These are phyloP conservation scores for Orientallactaga sibirica DNA, from an alignment of 2,797 vertebrate species.

Conservation along the genomic window DNA sequence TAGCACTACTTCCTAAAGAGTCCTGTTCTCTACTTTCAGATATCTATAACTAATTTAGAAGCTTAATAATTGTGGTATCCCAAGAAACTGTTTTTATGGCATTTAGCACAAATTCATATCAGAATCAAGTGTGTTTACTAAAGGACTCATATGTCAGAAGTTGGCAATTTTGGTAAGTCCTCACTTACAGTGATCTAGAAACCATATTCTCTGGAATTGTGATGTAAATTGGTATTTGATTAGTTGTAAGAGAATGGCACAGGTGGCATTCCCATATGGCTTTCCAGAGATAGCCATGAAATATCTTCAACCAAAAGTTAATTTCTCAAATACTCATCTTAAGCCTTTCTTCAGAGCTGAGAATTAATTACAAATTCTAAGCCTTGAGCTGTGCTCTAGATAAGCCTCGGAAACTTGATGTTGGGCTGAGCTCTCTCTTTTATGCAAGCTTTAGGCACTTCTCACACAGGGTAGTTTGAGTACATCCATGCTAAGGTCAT, in stretches of 20 bases:
- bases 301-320: not conserved
- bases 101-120: slow-evolving; percentile 29
- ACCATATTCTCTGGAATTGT: not conserved
- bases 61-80: not conserved
- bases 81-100: not conserved
- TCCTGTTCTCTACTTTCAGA: not conserved
- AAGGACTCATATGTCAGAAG: not conserved
- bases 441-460: not conserved
- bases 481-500: not conserved
- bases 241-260: not conserved
- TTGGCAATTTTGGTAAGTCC: not conserved
- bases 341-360: not conserved
- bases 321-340: not conserved
- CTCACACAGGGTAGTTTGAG: not conserved
- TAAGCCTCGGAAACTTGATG: not conserved
- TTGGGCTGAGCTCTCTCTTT: not conserved
- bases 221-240: not conserved
- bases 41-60: not conserved
- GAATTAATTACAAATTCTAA: slow-evolving; percentile 11
- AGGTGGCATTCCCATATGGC: not conserved
- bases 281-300: not conserved
- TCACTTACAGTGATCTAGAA: not conserved
- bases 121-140: not conserved
- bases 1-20: not conserved
- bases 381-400: not conserved